These are phyloP conservation scores for Dryadula phaetusa DNA, from an alignment of 2,888 invertebrate genomes.

Conservation along the genomic window DNA sequence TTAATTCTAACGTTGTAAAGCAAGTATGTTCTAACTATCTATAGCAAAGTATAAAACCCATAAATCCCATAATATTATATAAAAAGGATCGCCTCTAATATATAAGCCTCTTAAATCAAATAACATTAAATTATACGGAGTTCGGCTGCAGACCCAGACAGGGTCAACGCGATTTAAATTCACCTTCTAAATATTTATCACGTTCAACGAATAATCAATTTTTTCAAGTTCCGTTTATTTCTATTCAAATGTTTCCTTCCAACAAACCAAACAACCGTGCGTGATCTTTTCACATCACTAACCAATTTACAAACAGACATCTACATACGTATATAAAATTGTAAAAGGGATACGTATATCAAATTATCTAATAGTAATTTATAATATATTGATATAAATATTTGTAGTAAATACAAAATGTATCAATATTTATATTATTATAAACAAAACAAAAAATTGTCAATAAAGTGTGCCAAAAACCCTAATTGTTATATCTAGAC, in stretches of 20 bases:
- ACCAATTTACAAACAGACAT: neutral
- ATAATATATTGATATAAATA: no score
- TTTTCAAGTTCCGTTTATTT: constrained; percentile 39
- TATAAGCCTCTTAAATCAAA: constrained; percentile 30
- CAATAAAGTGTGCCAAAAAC: no score
- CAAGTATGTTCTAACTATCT: no score
- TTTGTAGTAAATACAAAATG: no score
- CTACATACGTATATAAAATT: neutral
- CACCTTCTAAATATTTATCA: constrained; percentile 64
- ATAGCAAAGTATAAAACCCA: neutral
- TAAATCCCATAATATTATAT: neutral
- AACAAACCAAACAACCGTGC: constrained; percentile 2
- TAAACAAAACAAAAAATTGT: no score
- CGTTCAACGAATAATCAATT: constrained; percentile 44
- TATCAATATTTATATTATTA: no score
- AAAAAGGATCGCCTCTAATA: constrained; percentile 6
- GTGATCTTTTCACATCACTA: constrained; percentile 3
- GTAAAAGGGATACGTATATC: neutral
- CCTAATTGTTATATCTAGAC: no score
- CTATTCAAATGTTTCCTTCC: constrained; percentile 31
- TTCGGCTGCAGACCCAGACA: constrained; percentile 57
- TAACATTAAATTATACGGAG: constrained; percentile 49
- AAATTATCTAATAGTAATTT: neutral
- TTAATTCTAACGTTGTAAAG: no score
- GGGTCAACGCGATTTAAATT: constrained; percentile 64